phyloP scores from a whole-genome alignment of 92 coral and sea anemone genomes.

The Zoanthus gigantus region DNA sequence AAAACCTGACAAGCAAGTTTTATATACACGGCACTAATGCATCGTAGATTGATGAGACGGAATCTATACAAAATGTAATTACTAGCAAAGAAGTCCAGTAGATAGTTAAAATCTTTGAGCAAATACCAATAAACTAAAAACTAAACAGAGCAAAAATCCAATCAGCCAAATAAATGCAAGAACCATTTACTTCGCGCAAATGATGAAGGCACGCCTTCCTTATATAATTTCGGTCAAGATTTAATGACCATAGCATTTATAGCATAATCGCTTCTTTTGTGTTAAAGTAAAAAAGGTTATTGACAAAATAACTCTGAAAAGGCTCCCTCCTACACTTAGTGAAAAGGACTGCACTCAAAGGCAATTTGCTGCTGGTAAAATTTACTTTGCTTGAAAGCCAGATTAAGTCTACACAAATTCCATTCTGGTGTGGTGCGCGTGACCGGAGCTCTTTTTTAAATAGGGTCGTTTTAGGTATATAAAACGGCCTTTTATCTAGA shows the following conservation, averaged over 20 bases:
- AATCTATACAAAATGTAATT: neutral
- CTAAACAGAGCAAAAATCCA: slow-evolving; percentile 5
- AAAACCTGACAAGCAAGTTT: neutral
- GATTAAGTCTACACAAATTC: slow-evolving; percentile 6
- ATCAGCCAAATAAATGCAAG: neutral
- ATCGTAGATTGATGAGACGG: neutral
- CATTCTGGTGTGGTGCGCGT: neutral
- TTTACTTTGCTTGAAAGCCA: neutral
- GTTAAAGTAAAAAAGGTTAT: neutral
- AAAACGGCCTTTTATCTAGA: neutral
- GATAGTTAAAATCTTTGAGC: neutral
- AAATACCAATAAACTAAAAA: slow-evolving; percentile 14
- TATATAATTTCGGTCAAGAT: neutral
- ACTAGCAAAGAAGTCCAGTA: neutral
- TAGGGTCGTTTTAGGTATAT: neutral
- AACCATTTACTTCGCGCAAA: neutral
- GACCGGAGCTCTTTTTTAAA: neutral
- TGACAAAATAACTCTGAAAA: neutral
- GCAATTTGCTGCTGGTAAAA: neutral
- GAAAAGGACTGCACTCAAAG: neutral
- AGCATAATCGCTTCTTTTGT: neutral
- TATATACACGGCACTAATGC: neutral
- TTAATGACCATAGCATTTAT: neutral
- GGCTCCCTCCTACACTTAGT: slow-evolving; percentile 9
- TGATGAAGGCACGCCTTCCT: neutral